phyloP scores from a whole-genome alignment of 1,140 invertebrate genomes.

The Mycetomoellerius zeteki region DNA sequence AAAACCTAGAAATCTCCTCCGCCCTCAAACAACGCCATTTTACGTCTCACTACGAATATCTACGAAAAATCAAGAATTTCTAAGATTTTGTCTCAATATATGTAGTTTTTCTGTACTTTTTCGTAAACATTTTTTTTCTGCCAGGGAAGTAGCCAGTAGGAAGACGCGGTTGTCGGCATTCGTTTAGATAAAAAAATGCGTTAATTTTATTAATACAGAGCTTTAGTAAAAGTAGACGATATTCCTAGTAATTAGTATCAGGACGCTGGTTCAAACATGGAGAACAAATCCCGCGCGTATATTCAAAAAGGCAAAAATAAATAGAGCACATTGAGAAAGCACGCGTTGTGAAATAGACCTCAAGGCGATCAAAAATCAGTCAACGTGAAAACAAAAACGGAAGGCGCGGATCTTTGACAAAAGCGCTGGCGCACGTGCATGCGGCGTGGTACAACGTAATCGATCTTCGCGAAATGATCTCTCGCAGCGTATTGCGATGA shows the following conservation, averaged over 20 bases:
- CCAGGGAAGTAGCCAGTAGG: too few species aligned
- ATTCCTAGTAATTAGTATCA: neutral
- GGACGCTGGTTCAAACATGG: neutral
- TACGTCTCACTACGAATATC: too few species aligned
- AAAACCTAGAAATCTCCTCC: too few species aligned
- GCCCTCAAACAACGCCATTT: too few species aligned
- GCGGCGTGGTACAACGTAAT: conserved; percentile 18
- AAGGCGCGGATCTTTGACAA: neutral
- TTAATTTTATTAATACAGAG: too few species aligned
- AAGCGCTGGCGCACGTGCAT: neutral
- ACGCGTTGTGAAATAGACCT: conserved; percentile 10
- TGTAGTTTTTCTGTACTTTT: too few species aligned
- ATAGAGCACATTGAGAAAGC: conserved; percentile 9
- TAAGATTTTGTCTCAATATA: too few species aligned
- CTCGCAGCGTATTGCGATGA: conserved; percentile 26
- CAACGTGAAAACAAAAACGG: conserved; percentile 19
- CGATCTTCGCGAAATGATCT: conserved; percentile 29
- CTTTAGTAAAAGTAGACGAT: neutral
- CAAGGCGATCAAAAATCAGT: conserved; percentile 13
- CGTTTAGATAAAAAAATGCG: too few species aligned
- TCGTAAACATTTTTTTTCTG: too few species aligned
- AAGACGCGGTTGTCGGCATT: too few species aligned
- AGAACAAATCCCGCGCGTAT: neutral
- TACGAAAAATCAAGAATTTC: too few species aligned
- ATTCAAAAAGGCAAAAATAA: conserved; percentile 3